Evolutionary conservation across 2,888 invertebrate species (phyloP).

Genomic region (Mongoloraphidia duomilia): DNA sequence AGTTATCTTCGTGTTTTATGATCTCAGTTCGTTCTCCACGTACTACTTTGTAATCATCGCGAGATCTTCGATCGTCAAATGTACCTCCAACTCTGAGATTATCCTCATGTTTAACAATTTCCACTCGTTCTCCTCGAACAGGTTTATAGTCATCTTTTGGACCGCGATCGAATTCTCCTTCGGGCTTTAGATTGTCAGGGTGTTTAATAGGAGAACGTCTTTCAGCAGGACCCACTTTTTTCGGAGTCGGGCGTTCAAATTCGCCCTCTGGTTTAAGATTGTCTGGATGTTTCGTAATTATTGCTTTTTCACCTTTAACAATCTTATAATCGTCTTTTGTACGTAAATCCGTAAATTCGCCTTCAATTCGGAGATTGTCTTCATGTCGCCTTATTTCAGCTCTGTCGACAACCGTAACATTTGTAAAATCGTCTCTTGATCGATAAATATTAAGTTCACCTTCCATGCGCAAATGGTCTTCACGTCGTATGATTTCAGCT

Average conservation of each 20-base stretch:
- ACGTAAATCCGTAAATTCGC: conserved; percentile 40
- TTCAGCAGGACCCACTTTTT: conserved; percentile 11
- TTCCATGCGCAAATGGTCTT: conserved; percentile 46
- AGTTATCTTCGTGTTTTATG: conserved; percentile 27
- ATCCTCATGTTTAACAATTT: conserved; percentile 40
- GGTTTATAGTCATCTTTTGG: conserved; percentile 29
- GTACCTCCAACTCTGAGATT: conserved; percentile 38
- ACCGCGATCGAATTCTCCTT: conserved; percentile 29
- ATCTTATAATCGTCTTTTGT: conserved; percentile 38
- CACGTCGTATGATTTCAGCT: conserved; percentile 37
- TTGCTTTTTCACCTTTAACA: conserved; percentile 28
- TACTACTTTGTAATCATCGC: conserved; percentile 38
- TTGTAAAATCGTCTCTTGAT: conserved; percentile 37
- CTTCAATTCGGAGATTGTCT: conserved; percentile 47
- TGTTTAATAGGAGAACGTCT: conserved; percentile 19
- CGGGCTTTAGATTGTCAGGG: conserved; percentile 28
- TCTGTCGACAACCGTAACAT: conserved; percentile 40
- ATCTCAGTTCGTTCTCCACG: conserved; percentile 39
- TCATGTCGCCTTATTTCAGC: conserved; percentile 38
- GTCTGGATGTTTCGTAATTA: conserved; percentile 26
- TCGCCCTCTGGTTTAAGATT: conserved; percentile 42
- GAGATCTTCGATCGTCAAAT: conserved; percentile 32
- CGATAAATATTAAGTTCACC: conserved; percentile 33
- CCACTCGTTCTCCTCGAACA: conserved; percentile 31
- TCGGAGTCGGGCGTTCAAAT: conserved; percentile 22